Percentiles rank a stretch among this genome's conserved stretches.
phyloP scores from a whole-genome alignment of 1,140 invertebrate species.

The Gryllus bimaculatus region DNA sequence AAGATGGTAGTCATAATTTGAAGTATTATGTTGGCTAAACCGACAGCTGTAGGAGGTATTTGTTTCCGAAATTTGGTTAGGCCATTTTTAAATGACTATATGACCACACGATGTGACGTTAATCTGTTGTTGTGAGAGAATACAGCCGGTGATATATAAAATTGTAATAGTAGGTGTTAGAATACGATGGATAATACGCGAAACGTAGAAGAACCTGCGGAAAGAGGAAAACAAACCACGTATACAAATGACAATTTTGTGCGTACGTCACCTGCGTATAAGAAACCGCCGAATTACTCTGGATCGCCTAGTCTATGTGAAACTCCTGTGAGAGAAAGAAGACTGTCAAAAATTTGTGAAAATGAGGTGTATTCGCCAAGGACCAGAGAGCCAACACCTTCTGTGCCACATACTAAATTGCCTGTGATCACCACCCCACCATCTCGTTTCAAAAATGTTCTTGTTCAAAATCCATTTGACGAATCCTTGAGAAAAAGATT shows the following conservation, averaged over 20 bases:
- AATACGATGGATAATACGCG: background rate
- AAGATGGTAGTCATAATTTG: too few relatives aligned
- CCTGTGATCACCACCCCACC: slow-evolving; percentile 10
- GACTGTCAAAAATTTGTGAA: background rate
- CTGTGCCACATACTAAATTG: background rate
- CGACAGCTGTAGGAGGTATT: too few relatives aligned
- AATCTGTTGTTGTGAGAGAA: too few relatives aligned
- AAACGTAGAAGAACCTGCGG: background rate
- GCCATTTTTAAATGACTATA: too few relatives aligned
- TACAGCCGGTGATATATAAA: too few relatives aligned
- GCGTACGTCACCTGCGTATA: background rate
- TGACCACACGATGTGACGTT: too few relatives aligned
- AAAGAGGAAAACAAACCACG: background rate
- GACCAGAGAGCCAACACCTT: background rate
- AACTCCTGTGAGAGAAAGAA: slow-evolving; percentile 4
- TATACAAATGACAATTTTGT: background rate
- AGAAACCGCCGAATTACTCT: background rate
- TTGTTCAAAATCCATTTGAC: slow-evolving; percentile 15
- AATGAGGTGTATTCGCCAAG: background rate
- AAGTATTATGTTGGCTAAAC: too few relatives aligned
- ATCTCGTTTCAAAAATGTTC: slow-evolving; percentile 6
- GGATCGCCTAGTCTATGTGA: background rate
- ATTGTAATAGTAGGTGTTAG: too few relatives aligned
- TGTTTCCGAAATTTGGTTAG: too few relatives aligned
- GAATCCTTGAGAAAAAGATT: slow-evolving; percentile 1